Base-by-base conservation (phyloP, 2,797 vertebrate genomes). In the Valencia hispanica region DNA sequence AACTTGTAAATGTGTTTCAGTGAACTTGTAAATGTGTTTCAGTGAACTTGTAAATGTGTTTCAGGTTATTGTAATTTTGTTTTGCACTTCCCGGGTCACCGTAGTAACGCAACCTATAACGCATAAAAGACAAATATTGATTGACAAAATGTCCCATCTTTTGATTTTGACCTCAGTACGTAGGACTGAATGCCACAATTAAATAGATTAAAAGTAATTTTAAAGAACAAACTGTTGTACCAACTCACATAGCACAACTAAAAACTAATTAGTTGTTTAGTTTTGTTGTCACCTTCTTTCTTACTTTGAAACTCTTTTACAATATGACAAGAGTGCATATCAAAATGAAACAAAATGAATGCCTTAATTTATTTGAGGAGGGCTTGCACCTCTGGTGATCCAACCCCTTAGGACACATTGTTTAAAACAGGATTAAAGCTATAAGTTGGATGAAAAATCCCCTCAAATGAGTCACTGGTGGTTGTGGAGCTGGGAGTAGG, bases 401-500 rank as follows among this genome's bases (percentile, higher is more conserved):
- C 65, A 70, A 45, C 36, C 36, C 36, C 36, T 59, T 47, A 41
- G 41, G 63, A 72, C 48, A 50, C 34, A 48, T 65, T 74, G 43
- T 43, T 70, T 30, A 36, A 61, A 74, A 70, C 25, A 51, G 30
- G 57, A 66, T 32, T 39, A 25, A 81, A 43, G 25, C 39, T 66
- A n/a, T 74, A 43, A 66, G 39, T 47, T 69, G 36, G 47, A 6
- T 41, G 39, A 43, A 57, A 65, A 73, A 66, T 20, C 65, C 20
- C 6, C 73, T n/a, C n/a, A 68, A 73, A 65, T 55, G 27, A 76
- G 77, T 65, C 32, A 41, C 22, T 59, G 17, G n/a, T 70, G 59
- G 53, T 45, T 30, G 48, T 20, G 70, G 66, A 32, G 17, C 39
- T 66, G 39, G 27, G 48, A 48, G 51, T 50, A 76, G 68, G 55